Percentiles rank a stretch among this genome's conserved stretches.
Evolutionary conservation across 2,888 invertebrate species (phyloP).

Genomic region (Seira ritae): DNA sequence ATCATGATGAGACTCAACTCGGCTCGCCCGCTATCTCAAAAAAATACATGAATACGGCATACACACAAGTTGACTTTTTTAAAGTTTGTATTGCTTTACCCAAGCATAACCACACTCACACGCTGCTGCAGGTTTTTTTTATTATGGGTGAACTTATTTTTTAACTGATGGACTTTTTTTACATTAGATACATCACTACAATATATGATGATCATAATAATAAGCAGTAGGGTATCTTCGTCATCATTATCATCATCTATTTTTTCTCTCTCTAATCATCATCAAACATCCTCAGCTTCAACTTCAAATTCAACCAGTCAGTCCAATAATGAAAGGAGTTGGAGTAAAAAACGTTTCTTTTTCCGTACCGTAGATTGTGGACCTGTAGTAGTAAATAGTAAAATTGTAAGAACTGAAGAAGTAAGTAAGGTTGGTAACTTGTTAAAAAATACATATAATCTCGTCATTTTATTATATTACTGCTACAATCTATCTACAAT

Average conservation of each 20-base stretch:
- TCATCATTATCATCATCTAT: conserved; percentile 20
- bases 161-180: not conserved
- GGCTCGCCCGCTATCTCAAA: not conserved
- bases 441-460: not conserved
- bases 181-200: conserved; percentile 13
- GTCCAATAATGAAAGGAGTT: not conserved
- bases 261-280: conserved; percentile 4
- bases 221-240: conserved; percentile 1
- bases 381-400: not conserved
- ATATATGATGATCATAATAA: not conserved
- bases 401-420: not conserved
- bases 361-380: not conserved
- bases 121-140: not conserved
- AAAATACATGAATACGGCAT: not conserved
- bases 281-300: conserved; percentile 15
- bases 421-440: not conserved
- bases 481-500: too few species aligned
- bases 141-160: not conserved
- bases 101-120: conserved; percentile 1
- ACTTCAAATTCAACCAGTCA: not conserved
- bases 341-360: not conserved
- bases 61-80: not conserved
- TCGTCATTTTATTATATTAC: conserved; percentile 5
- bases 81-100: not conserved
- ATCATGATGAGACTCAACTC: too few species aligned